Conservation (phyloP, 2,797 vertebrate species). For the Sarcoramphus papa region DNA sequence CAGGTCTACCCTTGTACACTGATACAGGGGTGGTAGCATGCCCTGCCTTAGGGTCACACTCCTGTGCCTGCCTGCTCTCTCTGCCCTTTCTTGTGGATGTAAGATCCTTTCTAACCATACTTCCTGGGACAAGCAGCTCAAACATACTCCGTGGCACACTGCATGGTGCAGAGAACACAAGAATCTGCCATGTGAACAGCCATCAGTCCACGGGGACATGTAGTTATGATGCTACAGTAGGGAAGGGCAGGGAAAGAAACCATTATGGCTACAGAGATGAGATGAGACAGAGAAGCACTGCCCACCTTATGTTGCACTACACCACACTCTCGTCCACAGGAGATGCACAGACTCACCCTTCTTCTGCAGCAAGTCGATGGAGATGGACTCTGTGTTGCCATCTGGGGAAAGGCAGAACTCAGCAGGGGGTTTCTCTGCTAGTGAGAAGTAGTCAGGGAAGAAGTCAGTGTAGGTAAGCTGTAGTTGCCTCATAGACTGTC, state of each 20-base stretch:
- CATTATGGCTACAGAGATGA: not conserved
- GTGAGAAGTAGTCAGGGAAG: slow-evolving; percentile 92
- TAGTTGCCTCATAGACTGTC: slow-evolving; percentile 76
- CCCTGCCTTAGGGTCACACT: not conserved
- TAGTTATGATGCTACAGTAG: not conserved
- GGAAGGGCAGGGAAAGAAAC: not conserved
- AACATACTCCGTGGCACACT: not conserved
- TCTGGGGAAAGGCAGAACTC: slow-evolving; percentile 98
- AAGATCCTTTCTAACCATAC: not conserved
- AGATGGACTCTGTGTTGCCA: slow-evolving; percentile 82
- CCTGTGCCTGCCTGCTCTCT: not conserved
- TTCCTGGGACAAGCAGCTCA: not conserved
- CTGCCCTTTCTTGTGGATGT: not conserved
- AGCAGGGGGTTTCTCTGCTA: slow-evolving; percentile 91
- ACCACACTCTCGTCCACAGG: fast-evolving
- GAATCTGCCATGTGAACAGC: not conserved
- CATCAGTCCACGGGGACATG: not conserved
- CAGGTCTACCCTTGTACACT: not conserved
- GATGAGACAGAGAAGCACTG: not conserved
- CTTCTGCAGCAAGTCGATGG: slow-evolving; percentile 90
- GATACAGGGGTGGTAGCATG: not conserved
- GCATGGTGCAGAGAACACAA: not conserved
- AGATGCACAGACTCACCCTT: slow-evolving; percentile 73
- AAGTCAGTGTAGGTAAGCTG: slow-evolving; percentile 85
- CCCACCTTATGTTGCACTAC: fast-evolving